Percentiles rank a stretch among this genome's conserved stretches.
These are phyloP conservation scores for Alligator sinensis DNA, from an alignment of 2,113 vertebrate genomes.

Conservation along the genomic window DNA sequence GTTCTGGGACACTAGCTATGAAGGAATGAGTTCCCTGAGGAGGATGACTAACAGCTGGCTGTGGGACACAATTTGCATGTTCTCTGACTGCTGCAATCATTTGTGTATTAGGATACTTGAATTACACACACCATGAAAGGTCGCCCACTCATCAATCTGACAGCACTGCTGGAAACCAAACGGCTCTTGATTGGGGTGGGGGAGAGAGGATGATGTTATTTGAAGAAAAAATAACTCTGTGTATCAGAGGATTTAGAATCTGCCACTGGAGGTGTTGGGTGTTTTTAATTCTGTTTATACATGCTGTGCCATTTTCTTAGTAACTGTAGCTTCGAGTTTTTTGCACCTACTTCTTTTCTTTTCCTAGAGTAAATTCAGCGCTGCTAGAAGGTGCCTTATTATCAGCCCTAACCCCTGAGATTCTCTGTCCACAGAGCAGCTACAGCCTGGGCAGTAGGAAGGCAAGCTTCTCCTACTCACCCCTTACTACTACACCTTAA, in stretches of 20 bases:
- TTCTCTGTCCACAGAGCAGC: background rate
- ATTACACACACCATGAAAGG: slow-evolving; percentile 63
- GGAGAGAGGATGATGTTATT: slow-evolving; percentile 13
- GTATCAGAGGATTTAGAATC: background rate
- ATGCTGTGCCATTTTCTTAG: background rate
- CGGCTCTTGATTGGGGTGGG: background rate
- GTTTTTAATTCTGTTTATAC: background rate
- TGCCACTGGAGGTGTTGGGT: background rate
- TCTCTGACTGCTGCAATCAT: slow-evolving; percentile 66
- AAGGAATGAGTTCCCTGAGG: slow-evolving; percentile 53
- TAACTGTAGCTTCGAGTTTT: background rate
- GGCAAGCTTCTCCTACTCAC: background rate
- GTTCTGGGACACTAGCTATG: slow-evolving; percentile 61
- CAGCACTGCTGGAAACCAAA: slow-evolving; percentile 15
- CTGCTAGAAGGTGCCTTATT: background rate
- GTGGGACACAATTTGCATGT: slow-evolving; percentile 73
- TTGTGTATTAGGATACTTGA: slow-evolving; percentile 67
- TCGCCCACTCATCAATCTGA: slow-evolving; percentile 52
- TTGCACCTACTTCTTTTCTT: background rate
- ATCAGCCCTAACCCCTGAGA: background rate
- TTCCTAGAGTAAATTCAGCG: background rate
- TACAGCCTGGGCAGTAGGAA: background rate
- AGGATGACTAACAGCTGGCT: slow-evolving; percentile 73
- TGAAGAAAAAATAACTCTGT: background rate
- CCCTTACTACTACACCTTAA: background rate